Evolutionary conservation across 1,140 invertebrate species (phyloP), one percentile per base, ranked within the genome.

Genomic region (Metaphire vulgaris): DNA sequence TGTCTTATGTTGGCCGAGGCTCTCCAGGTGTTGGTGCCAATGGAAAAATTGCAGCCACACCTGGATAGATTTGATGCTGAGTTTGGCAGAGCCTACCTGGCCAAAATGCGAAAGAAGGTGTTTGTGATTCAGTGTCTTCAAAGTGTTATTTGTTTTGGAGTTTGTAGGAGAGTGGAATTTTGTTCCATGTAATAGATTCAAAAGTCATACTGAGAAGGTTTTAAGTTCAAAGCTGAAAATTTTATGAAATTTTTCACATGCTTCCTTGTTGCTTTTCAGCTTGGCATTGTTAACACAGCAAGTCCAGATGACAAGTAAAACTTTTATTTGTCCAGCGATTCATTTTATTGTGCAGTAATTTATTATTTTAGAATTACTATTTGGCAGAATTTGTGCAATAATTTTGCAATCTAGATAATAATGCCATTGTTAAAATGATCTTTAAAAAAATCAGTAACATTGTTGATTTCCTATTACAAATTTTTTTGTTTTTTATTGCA

Each of bases 1-100:
- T 83, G 90, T 69, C 81, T 83, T 0, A 89, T 89, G 79, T 82
- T 90, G 29, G 88, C 88, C 12, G 86, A 87, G 74, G 87, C 88
- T 28, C 78, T 90, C 1, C 81, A 85, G 69, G 85, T 86, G 0
- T 80, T 89, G 0, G 76, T 90, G 21, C 84, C 83, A 0, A 80
- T 86, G 14, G 82, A 84, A 1, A 84, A 88, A 74, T 28, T 83
- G 2, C 81, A 56, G 15, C 33, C 56, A 30, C 33, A 72, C 21
- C 65, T 82, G 32, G 77, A 81, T 32, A 74, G 78, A 15, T 81
- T 76, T 79, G 76, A 80, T 69, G 28, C 66, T n/a, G 76, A 79
- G 74, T 83, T 74, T 76, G 34, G 83, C 29, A 66, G 66, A 14
- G 66, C 29, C 67, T 85, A 83, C 74, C 16, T 78, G 15, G 69